phyloP scores from a whole-genome alignment of 2,113 vertebrate species.

The Otolemur garnettii region DNA sequence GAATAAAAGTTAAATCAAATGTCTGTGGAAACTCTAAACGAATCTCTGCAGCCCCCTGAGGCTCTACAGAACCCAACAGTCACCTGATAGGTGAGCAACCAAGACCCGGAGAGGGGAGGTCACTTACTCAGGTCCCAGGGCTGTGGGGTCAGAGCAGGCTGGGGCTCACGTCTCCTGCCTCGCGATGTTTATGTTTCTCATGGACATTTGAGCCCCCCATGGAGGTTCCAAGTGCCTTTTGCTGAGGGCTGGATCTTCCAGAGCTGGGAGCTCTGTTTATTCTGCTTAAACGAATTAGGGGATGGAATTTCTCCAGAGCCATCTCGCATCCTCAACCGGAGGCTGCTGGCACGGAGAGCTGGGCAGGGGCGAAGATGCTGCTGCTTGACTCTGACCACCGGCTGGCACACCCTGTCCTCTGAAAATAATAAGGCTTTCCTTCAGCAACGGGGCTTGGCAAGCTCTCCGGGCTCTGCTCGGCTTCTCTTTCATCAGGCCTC shows the following conservation, averaged over 20 bases:
- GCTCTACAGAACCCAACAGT: not conserved
- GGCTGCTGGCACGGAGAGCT: not conserved
- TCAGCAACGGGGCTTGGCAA: slow-evolving; percentile 30
- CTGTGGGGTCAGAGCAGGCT: not conserved
- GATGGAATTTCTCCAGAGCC: slow-evolving; percentile 74
- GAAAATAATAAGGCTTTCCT: not conserved
- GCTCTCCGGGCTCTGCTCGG: not conserved
- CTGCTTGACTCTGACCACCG: not conserved
- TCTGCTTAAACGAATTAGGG: slow-evolving; percentile 60
- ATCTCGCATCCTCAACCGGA: not conserved
- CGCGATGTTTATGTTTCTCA: not conserved
- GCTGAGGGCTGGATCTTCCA: slow-evolving; percentile 29
- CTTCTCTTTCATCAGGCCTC: not conserved
- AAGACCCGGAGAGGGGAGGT: not conserved
- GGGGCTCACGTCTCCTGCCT: not conserved
- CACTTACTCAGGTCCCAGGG: not conserved
- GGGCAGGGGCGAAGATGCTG: not conserved
- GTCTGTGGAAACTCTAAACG: not conserved
- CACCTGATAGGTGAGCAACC: not conserved
- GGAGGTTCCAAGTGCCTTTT: not conserved
- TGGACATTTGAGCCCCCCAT: not conserved
- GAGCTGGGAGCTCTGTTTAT: slow-evolving; percentile 63
- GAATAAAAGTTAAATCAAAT: slow-evolving; percentile 5
- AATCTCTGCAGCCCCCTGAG: not conserved
- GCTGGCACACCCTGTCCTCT: slow-evolving; percentile 49